Base-by-base conservation (phyloP, 1,140 invertebrate genomes). In the Phthorimaea operculella region DNA sequence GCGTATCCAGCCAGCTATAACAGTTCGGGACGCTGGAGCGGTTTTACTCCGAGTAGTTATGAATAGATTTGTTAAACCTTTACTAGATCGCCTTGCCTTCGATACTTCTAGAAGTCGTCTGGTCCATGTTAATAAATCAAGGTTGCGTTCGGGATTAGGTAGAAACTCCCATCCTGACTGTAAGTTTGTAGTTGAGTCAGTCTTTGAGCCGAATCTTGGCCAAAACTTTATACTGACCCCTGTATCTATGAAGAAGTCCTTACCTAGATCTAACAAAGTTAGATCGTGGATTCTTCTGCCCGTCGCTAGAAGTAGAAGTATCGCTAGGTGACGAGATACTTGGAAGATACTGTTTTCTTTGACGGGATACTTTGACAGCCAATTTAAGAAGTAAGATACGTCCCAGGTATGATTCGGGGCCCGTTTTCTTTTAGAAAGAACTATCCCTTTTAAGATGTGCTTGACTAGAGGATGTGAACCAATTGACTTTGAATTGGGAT, bases 171-270 rank as follows among this genome's bases (percentile, higher is more conserved):
- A 47, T 14, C 17, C 45, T 47, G 45, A 47, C 17, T 47, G 45
- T 16, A 14, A 10, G 45, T 47, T 9, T 2, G 45, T 14, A n/a
- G 14, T 5, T 2, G 45, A 14, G 15, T 47, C 45, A 9, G 45
- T 47, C 15, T 47, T 47, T 18, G 45, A 47, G 10, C 45, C 45
- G 16, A 47, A 47, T 47, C 15, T 47, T 16, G 45, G 45, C 45
- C 45, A 47, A 16, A 47, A 47, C 17, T 16, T 47, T 16, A 47
- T 47, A 47, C 15, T n/a, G 9, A 14, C 15, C 8, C 17, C 45
- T 14, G 12, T 14, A 4, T 16, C 17, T 47, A 14, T 15, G 16
- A 47, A 47, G 45, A 47, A 47, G 14, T 47, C 45, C 8, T 47
- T 18, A 18, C 45, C 15, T 47, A 47, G 5, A 16, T 47, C 45